A percentile compares a stretch with the other conserved stretches of the same genome.
phyloP scores from a whole-genome alignment of 1,140 invertebrate species.

The Doryteuthis pealeii region DNA sequence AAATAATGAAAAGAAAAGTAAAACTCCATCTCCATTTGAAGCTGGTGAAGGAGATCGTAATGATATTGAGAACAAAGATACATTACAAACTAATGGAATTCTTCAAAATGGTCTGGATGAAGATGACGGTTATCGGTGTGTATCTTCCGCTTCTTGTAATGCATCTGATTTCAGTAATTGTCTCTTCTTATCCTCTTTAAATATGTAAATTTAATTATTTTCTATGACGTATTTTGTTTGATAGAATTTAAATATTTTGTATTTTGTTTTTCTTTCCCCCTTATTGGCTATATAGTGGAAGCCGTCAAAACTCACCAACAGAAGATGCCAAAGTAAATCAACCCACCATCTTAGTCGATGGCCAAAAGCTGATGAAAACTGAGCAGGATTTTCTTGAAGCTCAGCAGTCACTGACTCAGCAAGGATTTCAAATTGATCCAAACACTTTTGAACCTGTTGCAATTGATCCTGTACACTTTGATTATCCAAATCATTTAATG shows the following conservation, averaged over 20 bases:
- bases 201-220: no score
- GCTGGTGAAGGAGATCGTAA: conserved; percentile 62
- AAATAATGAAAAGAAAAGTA: conserved; percentile 59
- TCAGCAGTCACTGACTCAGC: conserved; percentile 34
- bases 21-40: conserved; percentile 71
- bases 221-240: no score
- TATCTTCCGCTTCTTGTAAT: conserved; percentile 49
- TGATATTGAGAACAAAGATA: conserved; percentile 60
- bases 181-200: background rate
- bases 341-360: conserved; percentile 41
- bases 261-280: no score
- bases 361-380: conserved; percentile 25
- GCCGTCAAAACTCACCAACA: conserved; percentile 84
- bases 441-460: conserved; percentile 52
- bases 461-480: conserved; percentile 57
- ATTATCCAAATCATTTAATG: conserved; percentile 57
- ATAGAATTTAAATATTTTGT: no score
- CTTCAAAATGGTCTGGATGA: conserved; percentile 88
- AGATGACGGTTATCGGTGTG: conserved; percentile 89
- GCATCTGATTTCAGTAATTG: background rate
- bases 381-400: conserved; percentile 39
- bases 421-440: conserved; percentile 50
- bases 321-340: conserved; percentile 70
- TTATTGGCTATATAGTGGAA: conserved; percentile 62
- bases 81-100: conserved; percentile 71